phyloP scores from a whole-genome alignment of 37 sponge, comb jelly and placozoan genomes.

The Theonella swinhoei region DNA sequence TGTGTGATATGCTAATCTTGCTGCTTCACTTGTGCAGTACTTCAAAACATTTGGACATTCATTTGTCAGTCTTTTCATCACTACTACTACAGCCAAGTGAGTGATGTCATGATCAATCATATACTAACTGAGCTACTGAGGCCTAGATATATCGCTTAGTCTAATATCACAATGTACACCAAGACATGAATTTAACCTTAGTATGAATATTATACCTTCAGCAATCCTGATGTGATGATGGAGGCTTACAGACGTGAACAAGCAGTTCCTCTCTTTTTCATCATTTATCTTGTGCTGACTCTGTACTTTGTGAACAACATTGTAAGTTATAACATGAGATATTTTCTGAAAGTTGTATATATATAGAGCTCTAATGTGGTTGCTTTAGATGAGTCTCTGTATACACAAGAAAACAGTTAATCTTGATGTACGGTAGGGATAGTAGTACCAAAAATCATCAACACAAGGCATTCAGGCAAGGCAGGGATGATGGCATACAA shows the following conservation, averaged over 20 bases:
- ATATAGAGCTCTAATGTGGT: no score
- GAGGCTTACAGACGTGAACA: slow-evolving; percentile 45
- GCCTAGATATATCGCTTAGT: no score
- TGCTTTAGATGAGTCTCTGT: no score
- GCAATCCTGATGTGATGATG: slow-evolving; percentile 87
- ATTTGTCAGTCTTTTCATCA: slow-evolving; percentile 78
- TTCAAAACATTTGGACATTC: slow-evolving; percentile 51
- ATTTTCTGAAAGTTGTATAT: no score
- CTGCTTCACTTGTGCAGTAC: slow-evolving; percentile 18
- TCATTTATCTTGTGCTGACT: slow-evolving; percentile 57
- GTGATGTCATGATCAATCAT: slow-evolving; percentile 5
- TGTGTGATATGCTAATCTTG: not conserved
- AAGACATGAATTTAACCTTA: not conserved
- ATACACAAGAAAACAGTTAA: no score
- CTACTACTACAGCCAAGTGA: slow-evolving; percentile 79
- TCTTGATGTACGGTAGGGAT: not conserved
- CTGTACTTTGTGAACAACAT: slow-evolving; percentile 70
- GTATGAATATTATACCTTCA: slow-evolving; percentile 1
- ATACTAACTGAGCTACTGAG: no score
- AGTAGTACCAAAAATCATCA: not conserved
- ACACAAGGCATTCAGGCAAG: not conserved
- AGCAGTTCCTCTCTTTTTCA: slow-evolving; percentile 65
- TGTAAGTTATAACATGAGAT: slow-evolving; percentile 46
- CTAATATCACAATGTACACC: not conserved
- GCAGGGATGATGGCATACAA: no score